Base-by-base conservation (phyloP, 1,140 invertebrate genomes). In the Drosophila ambigua region DNA sequence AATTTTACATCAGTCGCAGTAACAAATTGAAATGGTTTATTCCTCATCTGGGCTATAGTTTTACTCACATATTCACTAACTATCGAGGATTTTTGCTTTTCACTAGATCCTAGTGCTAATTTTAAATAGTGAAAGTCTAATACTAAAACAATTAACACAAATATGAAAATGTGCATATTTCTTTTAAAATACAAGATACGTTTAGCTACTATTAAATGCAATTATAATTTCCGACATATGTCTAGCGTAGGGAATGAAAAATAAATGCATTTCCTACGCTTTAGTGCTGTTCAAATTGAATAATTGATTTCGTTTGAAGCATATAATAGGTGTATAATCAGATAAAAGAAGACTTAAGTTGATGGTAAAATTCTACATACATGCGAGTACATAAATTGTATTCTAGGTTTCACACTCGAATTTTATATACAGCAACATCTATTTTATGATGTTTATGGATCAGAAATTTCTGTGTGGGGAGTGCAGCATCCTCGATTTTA, bases 381-480 rank as follows among this genome's bases (percentile, higher is more conserved):
- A 35, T 35, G 9, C 8, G 26, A 7, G 8, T 35, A 24, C 5
- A 1, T 58, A 31, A 24, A 15, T 20, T 50, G 13, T 39, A 13
- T 23, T 59, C 31, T 23, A 52, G 24, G 51, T 49, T 11, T 45
- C 50, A 81, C 6, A 62, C 45, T 60, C 60, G 39, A 9, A 85
- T 77, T 48, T 78, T 75, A 51, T 75, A 85, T 6, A 82, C 75
- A 5, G 44, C 68, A 46, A 85, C 62, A 64, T 60, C 31, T 39
- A 39, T 66, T 52, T 53, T 71, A 2, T 55, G 26, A 53, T 68
- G 51, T 50, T 51, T 61, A 65, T 85, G 39, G 3, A 31, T 51
- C 23, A 78, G 49, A 61, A 53, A 72, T 23, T 46, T 39, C 15
- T 43, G 49, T 26, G 69, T 65, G 35, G 65, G 49, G 0, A 57